Base-by-base conservation (phyloP, 1,140 invertebrate genomes). In the Phthorimaea operculella region DNA sequence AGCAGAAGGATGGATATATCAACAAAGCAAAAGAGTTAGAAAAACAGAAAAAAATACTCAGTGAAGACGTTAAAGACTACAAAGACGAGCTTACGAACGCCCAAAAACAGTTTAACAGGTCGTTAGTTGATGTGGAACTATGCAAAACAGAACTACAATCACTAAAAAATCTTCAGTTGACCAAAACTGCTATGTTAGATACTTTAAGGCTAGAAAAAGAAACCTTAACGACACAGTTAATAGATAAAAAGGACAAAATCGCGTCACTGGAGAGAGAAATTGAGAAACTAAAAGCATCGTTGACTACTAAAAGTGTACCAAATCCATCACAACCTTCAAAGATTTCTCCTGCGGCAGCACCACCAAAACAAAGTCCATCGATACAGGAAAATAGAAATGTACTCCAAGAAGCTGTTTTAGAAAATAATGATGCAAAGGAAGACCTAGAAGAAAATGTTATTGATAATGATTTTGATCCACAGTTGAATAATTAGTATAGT, bases 361-460 rank as follows among this genome's bases (percentile, higher is more conserved):
- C 79, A 28, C 77, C 76, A 1, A 85, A 81, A 59, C 60, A 76
- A 12, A 85, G 80, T 44, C 65, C 82, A 33, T 71, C 77, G 12
- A 61, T 85, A 77, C 63, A 66, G 58, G 11, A 60, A 28, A 28
- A 28, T n/a, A 28, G 21, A 28, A 75, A 77, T 58, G 74, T 70
- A 15, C 68, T 79, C 0, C 76, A 83, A 59, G 79, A 83, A 52
- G 79, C 79, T 48, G 73, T 72, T 1, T 51, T 79, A 51, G 77
- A 85, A 28, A 80, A 85, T 69, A 80, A 85, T 69, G 72, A 82
- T 82, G 82, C 79, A 39, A 83, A 80, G 45, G 79, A 85, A 59
- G 82, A 85, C 56, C 64, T 85, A 17, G 82, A 84, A 54, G 81
- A 85, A 2, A 82, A 79, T 77, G 71, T 60, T 17, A 21, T 81